Evolutionary conservation across 37 sponge, comb jelly and placozoan species (phyloP), one percentile per base, ranked within the genome.

Genomic region (Aplysina aerophoba): DNA sequence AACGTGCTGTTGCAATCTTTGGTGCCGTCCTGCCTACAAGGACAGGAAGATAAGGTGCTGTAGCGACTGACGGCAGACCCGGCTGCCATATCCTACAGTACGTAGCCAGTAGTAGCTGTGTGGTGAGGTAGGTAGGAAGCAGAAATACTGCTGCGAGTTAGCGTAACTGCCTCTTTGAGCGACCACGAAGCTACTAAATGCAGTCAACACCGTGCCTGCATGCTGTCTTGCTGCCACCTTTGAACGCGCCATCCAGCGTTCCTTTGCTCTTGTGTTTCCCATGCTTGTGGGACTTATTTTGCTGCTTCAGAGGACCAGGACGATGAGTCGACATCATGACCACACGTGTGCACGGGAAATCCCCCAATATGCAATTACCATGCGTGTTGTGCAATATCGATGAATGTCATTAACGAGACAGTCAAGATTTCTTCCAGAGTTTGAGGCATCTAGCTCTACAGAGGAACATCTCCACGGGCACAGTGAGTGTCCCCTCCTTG

Each of bases 241-340:
- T 97, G 21, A 33, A 50, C 0, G 44, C 34, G 2, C 65, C 53
- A 5, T 73, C 74, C 4, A 89, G 40, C 19, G 89, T 71, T 14
- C 97, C 87, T 64, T 98, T 98, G 77, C 87, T 92, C 75, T 63
- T 84, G 80, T 96, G 97, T 55, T 81, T 96, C 0, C 99, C 99
- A 85, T 88, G 85, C 77, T 97, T 99, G 90, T 99, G 99, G 21
- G 94, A 16, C 81, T 99, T 99, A 79, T 99, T 99, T 53, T 92
- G 87, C 72, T 99, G 99, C 82, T 99, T 99, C 41, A 99, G 86
- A 24, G 97, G 92, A 35, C 99, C 97, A 24, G 97, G 81, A 20
- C 81, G 85, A 81, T 98, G 98, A 44, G 6, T 44, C 50, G 50
- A 44, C 50, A 44, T 44, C 50, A 44, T 8, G 50, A 11, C 6